Percentiles rank a stretch among this genome's conserved stretches.
phyloP scores from a whole-genome alignment of 2,797 vertebrate genomes.

The Emys orbicularis region DNA sequence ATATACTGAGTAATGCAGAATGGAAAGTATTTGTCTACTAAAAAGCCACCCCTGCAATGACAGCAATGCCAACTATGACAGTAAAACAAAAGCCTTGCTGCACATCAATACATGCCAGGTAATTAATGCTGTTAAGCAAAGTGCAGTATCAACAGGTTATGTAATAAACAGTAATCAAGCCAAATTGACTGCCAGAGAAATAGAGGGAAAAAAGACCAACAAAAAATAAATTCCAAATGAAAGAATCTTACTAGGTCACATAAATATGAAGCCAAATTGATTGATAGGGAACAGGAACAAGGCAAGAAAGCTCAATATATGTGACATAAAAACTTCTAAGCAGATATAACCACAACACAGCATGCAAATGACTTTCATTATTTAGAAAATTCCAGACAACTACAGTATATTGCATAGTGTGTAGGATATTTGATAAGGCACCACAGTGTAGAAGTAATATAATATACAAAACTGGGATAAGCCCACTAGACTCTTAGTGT shows the following conservation, averaged over 20 bases:
- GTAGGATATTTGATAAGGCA: constrained; percentile 29
- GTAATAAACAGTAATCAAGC: constrained; percentile 55
- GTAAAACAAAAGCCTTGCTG: neutral
- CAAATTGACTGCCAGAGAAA: constrained; percentile 47
- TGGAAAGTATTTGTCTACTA: neutral
- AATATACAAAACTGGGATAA: neutral
- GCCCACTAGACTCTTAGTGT: neutral
- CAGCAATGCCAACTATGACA: neutral
- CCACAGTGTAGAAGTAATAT: neutral
- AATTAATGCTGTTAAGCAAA: neutral
- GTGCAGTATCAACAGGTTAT: constrained; percentile 4
- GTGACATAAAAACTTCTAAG: constrained; percentile 35
- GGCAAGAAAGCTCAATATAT: constrained; percentile 52
- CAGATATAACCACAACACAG: constrained; percentile 56
- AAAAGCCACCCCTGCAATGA: constrained; percentile 8
- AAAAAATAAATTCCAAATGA: constrained; percentile 61
- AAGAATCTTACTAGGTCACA: constrained; percentile 58
- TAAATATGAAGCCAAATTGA: constrained; percentile 74
- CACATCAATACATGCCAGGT: neutral
- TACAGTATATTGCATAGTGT: constrained; percentile 18
- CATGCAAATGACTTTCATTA: constrained; percentile 59
- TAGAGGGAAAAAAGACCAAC: neutral
- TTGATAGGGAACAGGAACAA: constrained; percentile 62
- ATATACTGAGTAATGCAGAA: neutral
- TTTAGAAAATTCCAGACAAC: constrained; percentile 56